phyloP scores from a whole-genome alignment of 2,113 vertebrate species.

The Galeopterus variegatus region DNA sequence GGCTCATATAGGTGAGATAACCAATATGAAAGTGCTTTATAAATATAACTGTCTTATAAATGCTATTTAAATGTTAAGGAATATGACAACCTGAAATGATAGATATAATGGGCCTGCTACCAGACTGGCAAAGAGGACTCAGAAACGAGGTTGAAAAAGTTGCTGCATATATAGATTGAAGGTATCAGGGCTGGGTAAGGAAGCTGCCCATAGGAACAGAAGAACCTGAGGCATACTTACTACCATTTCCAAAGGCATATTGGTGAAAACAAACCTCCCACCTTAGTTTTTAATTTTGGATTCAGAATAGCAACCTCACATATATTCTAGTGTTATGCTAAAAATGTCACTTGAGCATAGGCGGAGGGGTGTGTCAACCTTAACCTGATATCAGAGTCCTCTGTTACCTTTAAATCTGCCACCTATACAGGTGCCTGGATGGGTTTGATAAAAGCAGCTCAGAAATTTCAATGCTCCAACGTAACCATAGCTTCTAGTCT shows the following conservation, averaged over 20 bases:
- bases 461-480: neutral
- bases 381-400: slow-evolving; percentile 65
- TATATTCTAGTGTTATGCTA: neutral
- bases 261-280: slow-evolving; percentile 33
- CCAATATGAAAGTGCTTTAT: slow-evolving; percentile 1
- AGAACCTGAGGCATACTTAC: neutral
- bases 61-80: slow-evolving; percentile 45
- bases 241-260: slow-evolving; percentile 33
- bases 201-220: slow-evolving; percentile 3
- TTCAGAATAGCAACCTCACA: slow-evolving; percentile 48
- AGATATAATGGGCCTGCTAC: neutral
- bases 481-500: slow-evolving; percentile 48
- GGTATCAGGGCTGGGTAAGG: neutral
- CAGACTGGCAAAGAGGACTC: slow-evolving; percentile 43
- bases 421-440: slow-evolving; percentile 16
- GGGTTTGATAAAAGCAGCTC: slow-evolving; percentile 52
- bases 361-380: slow-evolving; percentile 17
- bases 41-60: slow-evolving; percentile 53
- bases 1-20: neutral
- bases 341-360: slow-evolving; percentile 57
- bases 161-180: neutral
- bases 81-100: neutral
- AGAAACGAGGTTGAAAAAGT: slow-evolving; percentile 53
- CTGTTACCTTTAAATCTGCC: slow-evolving; percentile 52
- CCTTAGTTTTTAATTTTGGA: neutral